phyloP scores from a whole-genome alignment of 2,113 vertebrate genomes.

The Chamaetylas fuelleborni region DNA sequence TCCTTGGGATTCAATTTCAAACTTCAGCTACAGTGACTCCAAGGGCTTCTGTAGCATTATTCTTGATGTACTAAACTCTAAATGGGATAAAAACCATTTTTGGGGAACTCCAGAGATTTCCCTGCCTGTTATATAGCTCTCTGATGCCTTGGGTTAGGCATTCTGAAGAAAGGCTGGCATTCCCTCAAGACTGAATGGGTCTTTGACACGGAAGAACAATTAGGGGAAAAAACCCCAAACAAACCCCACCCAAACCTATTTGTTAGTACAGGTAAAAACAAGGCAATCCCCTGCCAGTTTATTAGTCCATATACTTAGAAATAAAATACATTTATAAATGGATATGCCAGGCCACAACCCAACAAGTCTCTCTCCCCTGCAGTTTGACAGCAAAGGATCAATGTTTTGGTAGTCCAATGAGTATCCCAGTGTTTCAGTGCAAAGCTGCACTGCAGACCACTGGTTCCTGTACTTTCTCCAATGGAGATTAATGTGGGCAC shows the following conservation, averaged over 20 bases:
- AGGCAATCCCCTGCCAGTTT: not conserved
- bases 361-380: not conserved
- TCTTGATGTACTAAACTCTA: not conserved
- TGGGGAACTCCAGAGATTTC: not conserved
- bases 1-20: not conserved
- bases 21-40: not conserved
- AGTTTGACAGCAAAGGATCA: not conserved
- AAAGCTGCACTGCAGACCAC: not conserved
- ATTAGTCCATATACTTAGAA: not conserved
- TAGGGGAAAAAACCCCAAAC: not conserved
- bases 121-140: not conserved
- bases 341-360: not conserved
- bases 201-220: not conserved
- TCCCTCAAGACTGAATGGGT: not conserved
- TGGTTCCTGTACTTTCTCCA: not conserved
- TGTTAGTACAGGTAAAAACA: not conserved
- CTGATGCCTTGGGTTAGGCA: not conserved
- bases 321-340: not conserved
- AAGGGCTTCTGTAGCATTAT: not conserved
- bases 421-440: not conserved
- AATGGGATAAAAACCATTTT: not conserved
- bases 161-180: not conserved
- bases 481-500: not conserved
- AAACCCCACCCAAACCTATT: not conserved
- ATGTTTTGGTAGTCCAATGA: not conserved